Evolutionary conservation across 2,113 vertebrate genomes (phyloP).

Genomic region (Calidris pugnax): DNA sequence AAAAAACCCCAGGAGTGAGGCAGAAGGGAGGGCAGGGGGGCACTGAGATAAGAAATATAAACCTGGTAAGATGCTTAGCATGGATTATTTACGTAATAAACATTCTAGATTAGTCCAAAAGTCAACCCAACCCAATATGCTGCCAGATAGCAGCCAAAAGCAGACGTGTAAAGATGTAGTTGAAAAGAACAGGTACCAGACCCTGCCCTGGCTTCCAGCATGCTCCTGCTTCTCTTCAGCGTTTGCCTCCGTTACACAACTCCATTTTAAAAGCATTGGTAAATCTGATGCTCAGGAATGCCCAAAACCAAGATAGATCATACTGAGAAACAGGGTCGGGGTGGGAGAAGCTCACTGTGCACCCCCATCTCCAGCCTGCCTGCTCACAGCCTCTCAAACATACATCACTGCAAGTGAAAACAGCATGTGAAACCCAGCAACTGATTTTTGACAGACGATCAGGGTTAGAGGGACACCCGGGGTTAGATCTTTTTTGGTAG

Average conservation of each 20-base stretch:
- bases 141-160: not conserved
- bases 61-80: slow-evolving; percentile 2
- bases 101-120: not conserved
- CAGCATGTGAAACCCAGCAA: not conserved
- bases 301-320: not conserved
- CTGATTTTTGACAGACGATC: not conserved
- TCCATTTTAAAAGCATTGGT: not conserved
- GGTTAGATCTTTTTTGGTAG: not conserved
- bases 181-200: not conserved
- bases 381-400: not conserved
- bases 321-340: not conserved
- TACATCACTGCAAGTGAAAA: not conserved
- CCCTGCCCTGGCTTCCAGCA: not conserved
- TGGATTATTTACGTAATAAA: not conserved
- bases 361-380: not conserved
- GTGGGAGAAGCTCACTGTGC: not conserved
- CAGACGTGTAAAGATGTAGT: not conserved
- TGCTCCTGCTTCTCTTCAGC: not conserved
- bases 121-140: not conserved
- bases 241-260: not conserved
- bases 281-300: not conserved
- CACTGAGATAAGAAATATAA: not conserved
- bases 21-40: not conserved
- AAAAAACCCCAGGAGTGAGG: not conserved
- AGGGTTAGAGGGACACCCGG: not conserved